Percentiles rank a stretch among this genome's conserved stretches.
Evolutionary conservation across 2,797 vertebrate genomes (phyloP).

Genomic region (Acridotheres tristis): DNA sequence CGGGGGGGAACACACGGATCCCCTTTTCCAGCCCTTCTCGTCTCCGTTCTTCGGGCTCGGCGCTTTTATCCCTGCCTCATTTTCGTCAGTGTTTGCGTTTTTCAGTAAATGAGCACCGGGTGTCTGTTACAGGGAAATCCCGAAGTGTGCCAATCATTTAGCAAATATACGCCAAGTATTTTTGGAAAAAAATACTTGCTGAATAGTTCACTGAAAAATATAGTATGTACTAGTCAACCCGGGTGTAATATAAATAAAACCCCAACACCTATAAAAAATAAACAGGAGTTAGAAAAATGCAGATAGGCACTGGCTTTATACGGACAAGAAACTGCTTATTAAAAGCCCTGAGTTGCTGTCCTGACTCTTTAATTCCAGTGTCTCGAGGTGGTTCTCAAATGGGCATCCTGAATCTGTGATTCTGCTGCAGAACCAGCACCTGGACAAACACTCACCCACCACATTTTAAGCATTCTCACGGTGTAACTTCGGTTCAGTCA

Average conservation of each 20-base stretch:
- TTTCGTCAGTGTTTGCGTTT: not conserved
- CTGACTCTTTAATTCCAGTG: not conserved
- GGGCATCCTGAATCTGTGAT: not conserved
- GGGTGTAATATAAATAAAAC: not conserved
- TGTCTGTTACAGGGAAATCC: not conserved
- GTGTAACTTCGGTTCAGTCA: not conserved
- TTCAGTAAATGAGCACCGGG: not conserved
- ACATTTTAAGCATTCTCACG: fast-evolving
- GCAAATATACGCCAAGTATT: not conserved
- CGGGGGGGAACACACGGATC: not conserved
- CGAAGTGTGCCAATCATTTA: not conserved
- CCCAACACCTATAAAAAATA: not conserved
- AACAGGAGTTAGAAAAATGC: not conserved
- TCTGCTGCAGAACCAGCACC: not conserved
- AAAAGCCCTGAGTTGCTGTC: not conserved
- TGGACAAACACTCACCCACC: not conserved
- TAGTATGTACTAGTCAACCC: fast-evolving
- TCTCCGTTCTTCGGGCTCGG: not conserved
- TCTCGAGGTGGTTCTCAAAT: not conserved
- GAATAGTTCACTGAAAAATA: not conserved
- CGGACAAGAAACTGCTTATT: not conserved
- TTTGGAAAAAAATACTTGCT: not conserved
- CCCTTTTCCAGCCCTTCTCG: not conserved
- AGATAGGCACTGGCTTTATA: not conserved
- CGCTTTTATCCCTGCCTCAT: not conserved